A percentile compares a stretch with the other conserved stretches of the same genome.
These are phyloP conservation scores for Amorpha juglandis DNA, from an alignment of 2,888 invertebrate species.

Conservation along the genomic window DNA sequence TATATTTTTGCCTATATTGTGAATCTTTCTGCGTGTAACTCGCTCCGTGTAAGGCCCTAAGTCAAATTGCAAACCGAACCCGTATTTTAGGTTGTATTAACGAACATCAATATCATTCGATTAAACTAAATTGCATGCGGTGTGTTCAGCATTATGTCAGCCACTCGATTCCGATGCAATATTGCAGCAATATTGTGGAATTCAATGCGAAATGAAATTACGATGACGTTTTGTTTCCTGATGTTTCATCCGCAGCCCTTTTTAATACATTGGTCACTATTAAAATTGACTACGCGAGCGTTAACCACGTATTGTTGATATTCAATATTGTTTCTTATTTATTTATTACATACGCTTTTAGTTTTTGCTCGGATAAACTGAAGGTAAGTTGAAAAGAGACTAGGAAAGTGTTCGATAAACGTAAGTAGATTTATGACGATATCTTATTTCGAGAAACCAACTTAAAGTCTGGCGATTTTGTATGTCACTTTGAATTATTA, in stretches of 20 bases:
- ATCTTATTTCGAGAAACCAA: too few relatives aligned
- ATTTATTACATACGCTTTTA: background rate
- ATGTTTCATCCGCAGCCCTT: constrained; percentile 4
- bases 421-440: too few relatives aligned
- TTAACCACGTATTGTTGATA: background rate
- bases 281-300: constrained; percentile 13
- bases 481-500: too few relatives aligned
- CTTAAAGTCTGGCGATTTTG: too few relatives aligned
- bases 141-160: constrained; percentile 3
- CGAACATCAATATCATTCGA: constrained; percentile 3
- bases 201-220: constrained; percentile 15
- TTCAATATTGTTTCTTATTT: background rate
- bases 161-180: constrained; percentile 13
- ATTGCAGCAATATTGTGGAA: background rate
- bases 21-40: too few relatives aligned
- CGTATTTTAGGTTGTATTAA: constrained; percentile 11
- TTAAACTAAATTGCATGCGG: constrained; percentile 8
- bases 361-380: background rate
- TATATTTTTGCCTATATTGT: too few relatives aligned
- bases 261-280: constrained; percentile 3
- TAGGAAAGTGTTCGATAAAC: too few relatives aligned
- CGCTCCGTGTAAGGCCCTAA: too few relatives aligned
- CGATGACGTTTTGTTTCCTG: background rate
- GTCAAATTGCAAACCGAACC: background rate
- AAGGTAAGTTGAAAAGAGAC: too few relatives aligned